These are phyloP conservation scores for Drosophila atripex DNA, from an alignment of 2,888 invertebrate species.

Conservation along the genomic window DNA sequence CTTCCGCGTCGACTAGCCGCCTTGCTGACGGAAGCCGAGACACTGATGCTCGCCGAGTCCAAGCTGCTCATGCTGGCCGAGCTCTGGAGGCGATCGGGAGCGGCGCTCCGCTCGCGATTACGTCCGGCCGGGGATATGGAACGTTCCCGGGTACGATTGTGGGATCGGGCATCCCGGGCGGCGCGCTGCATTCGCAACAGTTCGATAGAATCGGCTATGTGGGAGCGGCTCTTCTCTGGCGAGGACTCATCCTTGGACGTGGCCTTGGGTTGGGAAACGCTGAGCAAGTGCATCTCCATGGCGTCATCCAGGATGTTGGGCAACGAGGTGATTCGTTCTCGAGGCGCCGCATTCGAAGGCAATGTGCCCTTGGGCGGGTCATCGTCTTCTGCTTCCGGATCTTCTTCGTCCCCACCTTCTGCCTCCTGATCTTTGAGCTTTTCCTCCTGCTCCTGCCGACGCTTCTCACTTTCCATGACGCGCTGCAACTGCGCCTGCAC, in stretches of 20 bases:
- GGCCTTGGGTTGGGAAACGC: slow-evolving; percentile 11
- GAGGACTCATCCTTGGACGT: slow-evolving; percentile 45
- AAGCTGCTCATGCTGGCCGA: slow-evolving; percentile 73
- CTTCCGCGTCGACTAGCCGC: slow-evolving; percentile 70
- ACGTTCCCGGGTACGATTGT: slow-evolving; percentile 64
- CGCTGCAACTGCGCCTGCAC: slow-evolving; percentile 55
- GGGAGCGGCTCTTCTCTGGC: slow-evolving; percentile 53
- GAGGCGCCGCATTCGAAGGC: slow-evolving; percentile 53
- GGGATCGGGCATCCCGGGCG: slow-evolving; percentile 62
- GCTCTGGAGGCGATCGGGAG: slow-evolving; percentile 77
- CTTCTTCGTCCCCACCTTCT: slow-evolving; percentile 1
- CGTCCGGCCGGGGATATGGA: slow-evolving; percentile 63
- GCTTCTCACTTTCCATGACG: slow-evolving; percentile 41
- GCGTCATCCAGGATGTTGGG: slow-evolving; percentile 68
- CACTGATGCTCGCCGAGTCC: slow-evolving; percentile 63
- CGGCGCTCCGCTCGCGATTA: slow-evolving; percentile 70
- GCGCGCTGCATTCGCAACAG: slow-evolving; percentile 73
- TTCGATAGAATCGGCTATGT: slow-evolving; percentile 75
- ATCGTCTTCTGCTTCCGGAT: slow-evolving; percentile 11
- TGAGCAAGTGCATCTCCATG: slow-evolving; percentile 66
- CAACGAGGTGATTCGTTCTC: slow-evolving; percentile 65
- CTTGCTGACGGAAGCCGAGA: slow-evolving; percentile 60
- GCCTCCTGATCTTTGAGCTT: not conserved
- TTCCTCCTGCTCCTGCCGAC: slow-evolving; percentile 21
- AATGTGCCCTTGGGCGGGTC: slow-evolving; percentile 29